A percentile compares a stretch with the other conserved stretches of the same genome.
These are phyloP conservation scores for Anneissia japonica DNA, from an alignment of 35 echinoderm and acorn worm species.

Conservation along the genomic window DNA sequence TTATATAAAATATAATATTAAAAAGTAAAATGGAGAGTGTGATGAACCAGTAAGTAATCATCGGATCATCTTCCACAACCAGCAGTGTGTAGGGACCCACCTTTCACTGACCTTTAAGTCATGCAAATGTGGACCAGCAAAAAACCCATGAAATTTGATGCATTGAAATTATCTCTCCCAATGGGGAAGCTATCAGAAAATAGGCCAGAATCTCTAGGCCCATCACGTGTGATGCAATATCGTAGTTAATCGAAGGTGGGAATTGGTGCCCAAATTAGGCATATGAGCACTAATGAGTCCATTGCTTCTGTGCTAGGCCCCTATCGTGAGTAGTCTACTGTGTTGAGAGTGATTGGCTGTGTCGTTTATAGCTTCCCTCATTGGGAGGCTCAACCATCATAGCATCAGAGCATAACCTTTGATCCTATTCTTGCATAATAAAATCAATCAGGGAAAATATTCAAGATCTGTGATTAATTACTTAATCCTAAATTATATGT, in stretches of 20 bases:
- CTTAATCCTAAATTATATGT: not conserved
- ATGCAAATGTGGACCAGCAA: not conserved
- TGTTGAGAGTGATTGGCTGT: not conserved
- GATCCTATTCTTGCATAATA: not conserved
- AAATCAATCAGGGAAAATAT: not conserved
- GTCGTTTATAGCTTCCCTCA: not conserved
- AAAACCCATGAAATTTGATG: not conserved
- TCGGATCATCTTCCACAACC: no score
- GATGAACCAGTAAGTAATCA: no score
- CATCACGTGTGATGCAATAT: not conserved
- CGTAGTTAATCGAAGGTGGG: not conserved
- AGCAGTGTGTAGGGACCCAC: not conserved
- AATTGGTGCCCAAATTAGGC: constrained; percentile 1
- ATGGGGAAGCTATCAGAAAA: constrained; percentile 1
- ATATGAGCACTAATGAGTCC: not conserved
- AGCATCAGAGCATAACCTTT: not conserved
- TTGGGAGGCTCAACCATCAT: not conserved
- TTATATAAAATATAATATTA: no score
- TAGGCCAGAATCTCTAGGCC: not conserved
- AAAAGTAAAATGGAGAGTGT: no score
- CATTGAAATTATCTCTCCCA: not conserved
- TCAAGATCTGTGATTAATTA: not conserved
- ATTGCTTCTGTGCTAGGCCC: not conserved
- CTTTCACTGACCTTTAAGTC: not conserved
- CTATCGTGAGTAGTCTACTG: not conserved